Conservation (phyloP, 2,113 vertebrate species). For the Cariama cristata region DNA sequence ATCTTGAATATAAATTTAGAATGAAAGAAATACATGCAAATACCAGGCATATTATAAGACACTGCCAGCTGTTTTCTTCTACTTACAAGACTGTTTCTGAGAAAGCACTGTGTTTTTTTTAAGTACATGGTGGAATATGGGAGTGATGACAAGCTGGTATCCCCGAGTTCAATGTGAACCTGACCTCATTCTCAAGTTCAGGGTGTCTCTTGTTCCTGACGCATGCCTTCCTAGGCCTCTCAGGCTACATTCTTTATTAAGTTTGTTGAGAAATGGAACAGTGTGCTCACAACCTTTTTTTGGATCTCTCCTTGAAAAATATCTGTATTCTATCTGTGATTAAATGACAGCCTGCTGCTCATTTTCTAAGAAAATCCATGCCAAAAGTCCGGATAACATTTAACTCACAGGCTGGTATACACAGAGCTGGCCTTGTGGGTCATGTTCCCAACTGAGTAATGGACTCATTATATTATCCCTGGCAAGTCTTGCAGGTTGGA, state of each 20-base stretch:
- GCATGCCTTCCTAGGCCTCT: conserved; percentile 16
- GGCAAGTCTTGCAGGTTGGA: conserved; percentile 10
- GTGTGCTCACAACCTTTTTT: conserved; percentile 30
- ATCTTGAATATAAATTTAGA: conserved; percentile 57
- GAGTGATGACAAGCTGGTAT: conserved; percentile 58
- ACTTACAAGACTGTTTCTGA: conserved; percentile 9
- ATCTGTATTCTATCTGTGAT: conserved; percentile 48
- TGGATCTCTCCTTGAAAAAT: conserved; percentile 37
- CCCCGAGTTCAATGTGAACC: conserved; percentile 30
- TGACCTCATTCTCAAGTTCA: conserved; percentile 56
- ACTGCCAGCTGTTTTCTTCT: conserved; percentile 64
- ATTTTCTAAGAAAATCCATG: conserved; percentile 39
- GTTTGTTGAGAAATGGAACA: conserved; percentile 55
- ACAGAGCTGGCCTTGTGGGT: conserved; percentile 29
- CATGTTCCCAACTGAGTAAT: conserved; percentile 50
- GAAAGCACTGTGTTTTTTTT: conserved; percentile 29
- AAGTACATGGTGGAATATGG: neutral
- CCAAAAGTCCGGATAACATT: neutral
- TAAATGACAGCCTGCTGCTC: conserved; percentile 30
- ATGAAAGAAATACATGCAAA: conserved; percentile 52
- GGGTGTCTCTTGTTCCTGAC: conserved; percentile 22
- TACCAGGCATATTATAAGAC: conserved; percentile 40
- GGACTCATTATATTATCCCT: conserved; percentile 39
- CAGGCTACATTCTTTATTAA: conserved; percentile 45
- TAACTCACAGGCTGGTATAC: conserved; percentile 55